These are phyloP conservation scores for Phaenicophaeus curvirostris DNA, from an alignment of 2,797 vertebrate species.

Conservation along the genomic window DNA sequence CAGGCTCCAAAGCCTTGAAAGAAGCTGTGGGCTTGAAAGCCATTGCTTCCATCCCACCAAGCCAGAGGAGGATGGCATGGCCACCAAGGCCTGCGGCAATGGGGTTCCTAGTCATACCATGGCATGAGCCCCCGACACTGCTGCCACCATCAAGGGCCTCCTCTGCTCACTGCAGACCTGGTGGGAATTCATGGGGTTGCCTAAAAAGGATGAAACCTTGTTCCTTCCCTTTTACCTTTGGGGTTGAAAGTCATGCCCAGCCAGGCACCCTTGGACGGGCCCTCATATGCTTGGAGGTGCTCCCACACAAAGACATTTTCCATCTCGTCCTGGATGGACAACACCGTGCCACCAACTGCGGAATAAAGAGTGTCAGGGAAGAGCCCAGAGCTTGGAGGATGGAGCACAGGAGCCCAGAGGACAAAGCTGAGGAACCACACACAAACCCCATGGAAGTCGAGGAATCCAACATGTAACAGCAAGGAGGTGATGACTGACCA, in stretches of 20 bases:
- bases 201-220: not conserved
- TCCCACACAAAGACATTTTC: conserved; percentile 96
- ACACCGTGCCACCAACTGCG: conserved; percentile 87
- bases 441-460: accelerated
- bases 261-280: conserved; percentile 90
- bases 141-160: not conserved
- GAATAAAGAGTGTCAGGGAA: not conserved
- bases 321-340: conserved; percentile 92
- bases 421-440: not conserved
- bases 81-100: not conserved
- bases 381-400: not conserved
- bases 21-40: not conserved
- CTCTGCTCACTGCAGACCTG: not conserved
- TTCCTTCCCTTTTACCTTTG: conserved; percentile 72
- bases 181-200: not conserved
- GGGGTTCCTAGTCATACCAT: not conserved
- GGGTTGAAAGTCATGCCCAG: conserved; percentile 93
- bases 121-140: not conserved
- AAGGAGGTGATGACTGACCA: not conserved
- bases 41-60: not conserved
- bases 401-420: not conserved
- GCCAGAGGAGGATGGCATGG: not conserved
- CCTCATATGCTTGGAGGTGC: conserved; percentile 89
- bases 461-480: not conserved
- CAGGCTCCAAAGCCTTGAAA: not conserved